A percentile compares a stretch with the other conserved stretches of the same genome.
These are phyloP conservation scores for Phyllotis vaccarum DNA, from an alignment of 2,797 vertebrate genomes.

Conservation along the genomic window DNA sequence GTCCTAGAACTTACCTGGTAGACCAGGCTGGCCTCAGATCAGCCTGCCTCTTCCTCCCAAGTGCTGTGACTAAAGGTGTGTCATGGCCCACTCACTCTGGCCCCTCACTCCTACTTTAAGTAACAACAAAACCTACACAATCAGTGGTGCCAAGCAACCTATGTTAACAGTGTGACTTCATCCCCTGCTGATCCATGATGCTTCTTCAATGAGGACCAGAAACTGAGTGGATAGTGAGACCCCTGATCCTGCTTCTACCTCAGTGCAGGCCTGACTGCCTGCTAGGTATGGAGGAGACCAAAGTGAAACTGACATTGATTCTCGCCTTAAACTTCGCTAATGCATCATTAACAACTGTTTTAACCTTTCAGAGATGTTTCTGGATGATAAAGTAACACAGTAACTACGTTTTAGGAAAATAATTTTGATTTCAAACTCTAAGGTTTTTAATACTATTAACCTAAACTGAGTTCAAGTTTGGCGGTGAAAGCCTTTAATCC, in stretches of 20 bases:
- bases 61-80: not conserved
- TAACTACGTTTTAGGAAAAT: not conserved
- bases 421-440: not conserved
- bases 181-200: not conserved
- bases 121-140: constrained; percentile 30
- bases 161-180: not conserved
- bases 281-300: not conserved
- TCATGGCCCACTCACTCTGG: not conserved
- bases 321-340: constrained; percentile 3
- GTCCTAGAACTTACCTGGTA: not conserved
- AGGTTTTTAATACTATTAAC: constrained; percentile 45
- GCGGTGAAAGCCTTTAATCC: not conserved
- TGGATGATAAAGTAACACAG: not conserved
- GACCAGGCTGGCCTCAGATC: not conserved
- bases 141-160: constrained; percentile 9
- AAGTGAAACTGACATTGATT: not conserved
- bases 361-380: constrained; percentile 41
- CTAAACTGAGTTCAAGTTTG: not conserved
- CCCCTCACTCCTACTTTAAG: constrained; percentile 38
- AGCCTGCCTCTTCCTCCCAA: not conserved
- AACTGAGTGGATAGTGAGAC: not conserved
- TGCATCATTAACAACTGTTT: constrained; percentile 16
- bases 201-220: not conserved
- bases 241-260: not conserved
- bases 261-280: not conserved